Evolutionary conservation across 2,888 invertebrate genomes (phyloP), one percentile per base, ranked within the genome.

Genomic region (Trichogramma evanescens): DNA sequence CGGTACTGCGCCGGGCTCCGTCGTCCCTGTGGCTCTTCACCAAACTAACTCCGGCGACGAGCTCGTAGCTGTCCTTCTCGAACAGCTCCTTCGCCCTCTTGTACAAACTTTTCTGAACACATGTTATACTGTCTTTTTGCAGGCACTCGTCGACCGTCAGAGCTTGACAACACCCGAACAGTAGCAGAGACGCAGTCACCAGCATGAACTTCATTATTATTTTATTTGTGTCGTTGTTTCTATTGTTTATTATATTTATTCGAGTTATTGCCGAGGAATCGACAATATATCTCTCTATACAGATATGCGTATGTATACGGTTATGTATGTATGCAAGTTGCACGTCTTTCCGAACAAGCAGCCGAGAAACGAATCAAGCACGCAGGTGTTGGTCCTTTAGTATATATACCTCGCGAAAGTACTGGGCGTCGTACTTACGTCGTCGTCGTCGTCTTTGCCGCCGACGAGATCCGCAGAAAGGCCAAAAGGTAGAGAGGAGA

Each of bases 41-140:
- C 38, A 85, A 71, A 6, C 81, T 82, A 50, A 85, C 76, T 53
- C 85, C 85, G 63, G 80, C 81, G 63, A 82, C 75, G 50, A 86
- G 67, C 68, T 83, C 82, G 62, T 84, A 78, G 71, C 76, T 81
- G 59, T 83, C 83, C 73, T 81, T 81, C 55, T 81, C 82, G 70
- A 86, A 84, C 73, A 86, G 79, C 42, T 82, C 80, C 71, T 81
- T 82, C 50, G 84, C 83, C 69, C 80, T 81, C 63, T 83, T 80
- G 80, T 80, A 85, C 61, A 85, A 74, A 62, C 81, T 81, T 70
- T 82, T 78, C 77, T 86, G 86, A 63, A 85, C 77, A 78, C 86
- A 86, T 67, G 84, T 82, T 66, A 86, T 85, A 61, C 85, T 85
- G 78, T 86, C 85, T 71, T 81, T 80, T 67, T 81, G 78, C 65